Conservation (phyloP, 2,797 vertebrate species). For the Miichthys miiuy region DNA sequence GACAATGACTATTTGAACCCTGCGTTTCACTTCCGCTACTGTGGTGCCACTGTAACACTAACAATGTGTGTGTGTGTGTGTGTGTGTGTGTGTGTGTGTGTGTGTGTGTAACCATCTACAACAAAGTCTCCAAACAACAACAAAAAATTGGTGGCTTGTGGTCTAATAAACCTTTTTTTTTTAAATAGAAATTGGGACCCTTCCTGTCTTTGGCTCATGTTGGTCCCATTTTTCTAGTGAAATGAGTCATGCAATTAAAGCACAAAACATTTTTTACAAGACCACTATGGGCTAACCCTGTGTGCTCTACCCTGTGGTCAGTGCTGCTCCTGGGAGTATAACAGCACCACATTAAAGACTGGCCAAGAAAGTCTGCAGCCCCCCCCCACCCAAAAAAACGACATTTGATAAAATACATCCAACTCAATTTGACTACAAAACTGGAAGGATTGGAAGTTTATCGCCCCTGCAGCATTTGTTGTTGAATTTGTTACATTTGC, state of each 20-base stretch:
- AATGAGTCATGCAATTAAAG: slow-evolving; percentile 56
- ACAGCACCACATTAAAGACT: slow-evolving; percentile 39
- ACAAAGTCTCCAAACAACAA: background rate
- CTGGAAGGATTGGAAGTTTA: no score
- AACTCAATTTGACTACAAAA: background rate
- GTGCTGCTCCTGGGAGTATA: slow-evolving; percentile 29
- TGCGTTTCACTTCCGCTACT: slow-evolving; percentile 3
- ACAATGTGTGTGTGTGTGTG: background rate
- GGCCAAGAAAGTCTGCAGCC: background rate
- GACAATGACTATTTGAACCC: slow-evolving; percentile 4
- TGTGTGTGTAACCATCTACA: no score
- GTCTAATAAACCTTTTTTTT: slow-evolving; percentile 10
- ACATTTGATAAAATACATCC: background rate
- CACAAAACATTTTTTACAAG: slow-evolving; percentile 24
- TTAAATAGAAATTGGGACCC: background rate
- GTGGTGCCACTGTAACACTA: background rate
- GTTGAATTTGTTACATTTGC: background rate
- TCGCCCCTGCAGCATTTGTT: background rate
- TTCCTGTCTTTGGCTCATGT: slow-evolving; percentile 26
- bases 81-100: no score
- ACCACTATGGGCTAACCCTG: slow-evolving; percentile 39
- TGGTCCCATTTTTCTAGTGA: slow-evolving; percentile 31
- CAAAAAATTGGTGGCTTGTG: slow-evolving; percentile 7
- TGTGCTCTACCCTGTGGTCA: slow-evolving; percentile 29
- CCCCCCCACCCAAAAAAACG: background rate